A percentile compares a stretch with the other conserved stretches of the same genome.
These are phyloP conservation scores for Petromus typicus DNA, from an alignment of 2,113 vertebrate species.

Conservation along the genomic window DNA sequence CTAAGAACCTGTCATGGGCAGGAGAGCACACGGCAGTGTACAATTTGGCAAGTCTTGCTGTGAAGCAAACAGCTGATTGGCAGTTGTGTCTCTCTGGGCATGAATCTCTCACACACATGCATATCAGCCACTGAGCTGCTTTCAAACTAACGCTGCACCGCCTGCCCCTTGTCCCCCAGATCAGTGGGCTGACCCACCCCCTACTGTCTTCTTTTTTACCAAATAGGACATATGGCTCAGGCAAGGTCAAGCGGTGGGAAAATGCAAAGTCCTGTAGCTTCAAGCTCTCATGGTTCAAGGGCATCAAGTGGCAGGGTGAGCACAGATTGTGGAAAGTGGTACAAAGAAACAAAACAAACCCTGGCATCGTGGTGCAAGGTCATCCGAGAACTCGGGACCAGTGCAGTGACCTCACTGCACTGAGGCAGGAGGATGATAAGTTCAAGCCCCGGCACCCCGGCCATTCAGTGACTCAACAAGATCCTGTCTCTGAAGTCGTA, in stretches of 20 bases:
- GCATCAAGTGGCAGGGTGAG: background rate
- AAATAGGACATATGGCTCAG: background rate
- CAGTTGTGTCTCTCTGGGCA: background rate
- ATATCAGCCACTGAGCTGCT: no score
- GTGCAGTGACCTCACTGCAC: no score
- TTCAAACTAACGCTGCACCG: background rate
- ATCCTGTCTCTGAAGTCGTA: no score
- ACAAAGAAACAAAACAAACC: background rate
- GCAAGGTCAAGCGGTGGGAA: background rate
- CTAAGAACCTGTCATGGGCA: background rate
- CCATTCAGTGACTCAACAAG: no score
- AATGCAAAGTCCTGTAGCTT: background rate
- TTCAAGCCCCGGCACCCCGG: no score
- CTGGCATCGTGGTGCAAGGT: no score
- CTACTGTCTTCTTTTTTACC: background rate
- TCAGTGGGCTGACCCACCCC: no score
- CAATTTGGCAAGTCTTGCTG: background rate
- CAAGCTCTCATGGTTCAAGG: background rate
- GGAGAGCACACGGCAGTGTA: background rate
- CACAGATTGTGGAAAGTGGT: background rate
- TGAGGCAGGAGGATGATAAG: no score
- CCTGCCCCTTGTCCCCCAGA: no score
- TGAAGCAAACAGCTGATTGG: background rate
- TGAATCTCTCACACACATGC: background rate
- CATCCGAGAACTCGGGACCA: no score